Percentiles rank a stretch among this genome's conserved stretches.
Evolutionary conservation across 1,140 invertebrate species (phyloP).

Genomic region (Lanistes nyassanus): DNA sequence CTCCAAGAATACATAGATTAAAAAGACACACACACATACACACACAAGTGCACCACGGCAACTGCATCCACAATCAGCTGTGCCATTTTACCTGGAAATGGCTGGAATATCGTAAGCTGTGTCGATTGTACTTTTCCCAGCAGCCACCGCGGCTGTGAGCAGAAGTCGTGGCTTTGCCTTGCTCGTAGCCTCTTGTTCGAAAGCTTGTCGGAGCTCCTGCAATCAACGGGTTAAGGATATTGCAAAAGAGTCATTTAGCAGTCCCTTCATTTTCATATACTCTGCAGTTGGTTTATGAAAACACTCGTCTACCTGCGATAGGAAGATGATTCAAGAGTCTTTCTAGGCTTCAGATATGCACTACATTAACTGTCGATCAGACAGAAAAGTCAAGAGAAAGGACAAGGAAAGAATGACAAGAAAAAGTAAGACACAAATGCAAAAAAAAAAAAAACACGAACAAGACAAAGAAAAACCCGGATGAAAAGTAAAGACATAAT

Average conservation of each 20-base stretch:
- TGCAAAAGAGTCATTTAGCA: background rate
- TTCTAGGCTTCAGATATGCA: background rate
- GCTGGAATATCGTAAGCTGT: slow-evolving; percentile 25
- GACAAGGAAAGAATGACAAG: background rate
- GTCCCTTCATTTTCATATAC: background rate
- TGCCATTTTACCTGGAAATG: background rate
- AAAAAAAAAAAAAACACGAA: background rate
- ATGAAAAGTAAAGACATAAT: background rate
- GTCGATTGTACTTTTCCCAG: slow-evolving; percentile 39
- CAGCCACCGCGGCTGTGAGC: slow-evolving; percentile 82
- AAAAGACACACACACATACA: background rate
- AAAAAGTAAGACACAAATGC: background rate
- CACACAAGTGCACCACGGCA: background rate
- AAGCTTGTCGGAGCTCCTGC: slow-evolving; percentile 19
- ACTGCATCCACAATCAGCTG: background rate
- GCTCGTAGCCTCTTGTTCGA: slow-evolving; percentile 82
- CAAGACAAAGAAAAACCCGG: background rate
- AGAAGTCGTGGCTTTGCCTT: slow-evolving; percentile 76
- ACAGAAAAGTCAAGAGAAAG: background rate
- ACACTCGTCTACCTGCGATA: background rate
- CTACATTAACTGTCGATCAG: background rate
- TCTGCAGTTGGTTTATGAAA: background rate
- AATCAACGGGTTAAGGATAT: background rate
- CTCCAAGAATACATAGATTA: background rate
- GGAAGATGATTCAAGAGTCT: background rate